Conservation (phyloP, 2,888 invertebrate species). For the Sturmia bella region DNA sequence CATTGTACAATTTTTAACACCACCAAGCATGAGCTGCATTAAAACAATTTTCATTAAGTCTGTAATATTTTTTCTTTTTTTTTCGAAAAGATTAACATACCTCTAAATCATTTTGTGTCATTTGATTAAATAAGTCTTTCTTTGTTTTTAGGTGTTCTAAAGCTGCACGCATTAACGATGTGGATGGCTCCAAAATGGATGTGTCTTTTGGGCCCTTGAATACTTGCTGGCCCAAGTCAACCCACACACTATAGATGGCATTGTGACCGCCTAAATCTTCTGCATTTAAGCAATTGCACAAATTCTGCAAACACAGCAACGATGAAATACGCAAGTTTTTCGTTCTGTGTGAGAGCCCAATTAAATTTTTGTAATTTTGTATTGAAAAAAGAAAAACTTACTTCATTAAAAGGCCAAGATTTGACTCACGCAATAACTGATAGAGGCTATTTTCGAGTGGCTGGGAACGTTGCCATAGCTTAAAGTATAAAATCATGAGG, state of each 20-base stretch:
- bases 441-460: conserved; percentile 83
- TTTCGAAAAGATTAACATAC: conserved; percentile 61
- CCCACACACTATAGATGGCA: conserved; percentile 86
- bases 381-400: conserved; percentile 72
- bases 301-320: conserved; percentile 87
- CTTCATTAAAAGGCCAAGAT: conserved; percentile 83
- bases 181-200: conserved; percentile 86
- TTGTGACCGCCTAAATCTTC: conserved; percentile 86
- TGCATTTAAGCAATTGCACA: conserved; percentile 85
- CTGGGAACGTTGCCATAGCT: conserved; percentile 77
- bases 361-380: neutral
- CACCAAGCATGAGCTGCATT: conserved; percentile 82
- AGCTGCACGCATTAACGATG: conserved; percentile 89
- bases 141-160: conserved; percentile 85
- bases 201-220: conserved; percentile 83
- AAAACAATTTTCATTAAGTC: neutral
- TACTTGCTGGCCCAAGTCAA: conserved; percentile 85
- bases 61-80: neutral
- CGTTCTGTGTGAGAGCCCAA: conserved; percentile 78
- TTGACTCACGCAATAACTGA: conserved; percentile 83
- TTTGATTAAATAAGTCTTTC: conserved; percentile 83
- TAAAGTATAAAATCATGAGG: neutral
- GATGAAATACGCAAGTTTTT: conserved; percentile 85
- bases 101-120: conserved; percentile 84
- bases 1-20: conserved; percentile 83